Conservation (phyloP, 2,888 invertebrate genomes). For the Chouioia cunea region DNA sequence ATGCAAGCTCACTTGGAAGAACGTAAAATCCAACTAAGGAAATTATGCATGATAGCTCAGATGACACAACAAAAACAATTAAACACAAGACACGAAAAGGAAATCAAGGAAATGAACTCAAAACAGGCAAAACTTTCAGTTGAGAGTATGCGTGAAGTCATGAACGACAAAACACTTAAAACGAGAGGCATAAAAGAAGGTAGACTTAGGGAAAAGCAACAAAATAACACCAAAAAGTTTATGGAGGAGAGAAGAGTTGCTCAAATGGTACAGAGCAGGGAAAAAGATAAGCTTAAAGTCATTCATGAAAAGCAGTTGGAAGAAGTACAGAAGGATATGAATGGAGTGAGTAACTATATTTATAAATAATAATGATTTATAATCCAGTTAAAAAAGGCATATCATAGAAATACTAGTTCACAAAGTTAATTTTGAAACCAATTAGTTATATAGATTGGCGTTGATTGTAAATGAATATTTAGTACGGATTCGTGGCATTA, state of each 20-base stretch:
- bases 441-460: too few relatives aligned
- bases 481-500: too few relatives aligned
- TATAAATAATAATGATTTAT: background rate
- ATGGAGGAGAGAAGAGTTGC: slow-evolving; percentile 93
- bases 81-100: slow-evolving; percentile 89
- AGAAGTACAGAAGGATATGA: slow-evolving; percentile 88
- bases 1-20: slow-evolving; percentile 87
- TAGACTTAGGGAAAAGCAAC: slow-evolving; percentile 92
- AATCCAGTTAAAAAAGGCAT: too few relatives aligned
- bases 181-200: slow-evolving; percentile 98
- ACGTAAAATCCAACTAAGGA: slow-evolving; percentile 76
- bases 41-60: slow-evolving; percentile 87
- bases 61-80: slow-evolving; percentile 89
- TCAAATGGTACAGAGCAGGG: slow-evolving; percentile 90
- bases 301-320: slow-evolving; percentile 94
- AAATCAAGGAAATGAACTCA: slow-evolving; percentile 94
- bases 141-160: slow-evolving; percentile 95
- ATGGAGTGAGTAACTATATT: slow-evolving; percentile 76
- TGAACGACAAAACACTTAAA: slow-evolving; percentile 95
- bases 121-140: slow-evolving; percentile 96
- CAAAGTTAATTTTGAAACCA: too few relatives aligned
- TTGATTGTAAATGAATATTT: too few relatives aligned
- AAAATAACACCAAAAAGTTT: slow-evolving; percentile 97
- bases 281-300: slow-evolving; percentile 91
- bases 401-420: too few relatives aligned